Evolutionary conservation across 2,888 invertebrate species (phyloP).

Genomic region (Cataglyphis cursor): DNA sequence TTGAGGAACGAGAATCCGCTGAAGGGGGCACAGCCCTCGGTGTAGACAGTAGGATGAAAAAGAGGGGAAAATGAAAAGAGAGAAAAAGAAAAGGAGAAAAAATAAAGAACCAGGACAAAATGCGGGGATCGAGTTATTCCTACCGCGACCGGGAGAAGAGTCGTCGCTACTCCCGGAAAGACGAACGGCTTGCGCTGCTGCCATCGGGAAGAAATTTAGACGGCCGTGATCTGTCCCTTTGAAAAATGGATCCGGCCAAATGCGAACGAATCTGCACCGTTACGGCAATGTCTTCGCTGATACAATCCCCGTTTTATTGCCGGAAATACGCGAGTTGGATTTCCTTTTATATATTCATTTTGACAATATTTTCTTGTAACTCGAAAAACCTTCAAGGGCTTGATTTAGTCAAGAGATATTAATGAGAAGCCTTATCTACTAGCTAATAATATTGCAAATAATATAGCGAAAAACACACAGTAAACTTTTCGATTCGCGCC

Average conservation of each 20-base stretch:
- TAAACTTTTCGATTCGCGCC: neutral
- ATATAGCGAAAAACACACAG: neutral
- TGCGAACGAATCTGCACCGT: constrained; percentile 39
- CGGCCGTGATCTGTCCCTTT: constrained; percentile 49
- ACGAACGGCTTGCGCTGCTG: constrained; percentile 54
- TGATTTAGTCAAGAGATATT: neutral
- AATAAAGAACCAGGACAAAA: constrained; percentile 57
- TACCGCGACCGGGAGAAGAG: constrained; percentile 61
- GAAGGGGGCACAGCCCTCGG: constrained; percentile 43
- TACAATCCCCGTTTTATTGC: neutral
- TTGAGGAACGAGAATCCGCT: constrained; percentile 74
- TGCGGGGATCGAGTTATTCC: constrained; percentile 69
- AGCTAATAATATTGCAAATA: neutral
- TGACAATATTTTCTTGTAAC: neutral
- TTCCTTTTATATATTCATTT: neutral
- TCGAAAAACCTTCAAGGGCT: neutral
- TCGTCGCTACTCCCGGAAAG: constrained; percentile 62
- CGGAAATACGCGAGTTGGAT: neutral
- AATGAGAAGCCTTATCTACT: neutral
- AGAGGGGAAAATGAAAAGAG: constrained; percentile 30
- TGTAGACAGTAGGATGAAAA: constrained; percentile 56
- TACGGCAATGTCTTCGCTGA: neutral
- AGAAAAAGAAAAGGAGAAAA: constrained; percentile 32
- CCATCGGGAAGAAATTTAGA: constrained; percentile 58
- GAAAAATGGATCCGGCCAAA: constrained; percentile 57